A percentile compares a stretch with the other conserved stretches of the same genome.
phyloP scores from a whole-genome alignment of 1,140 invertebrate species.

The Eriocheir sinensis region DNA sequence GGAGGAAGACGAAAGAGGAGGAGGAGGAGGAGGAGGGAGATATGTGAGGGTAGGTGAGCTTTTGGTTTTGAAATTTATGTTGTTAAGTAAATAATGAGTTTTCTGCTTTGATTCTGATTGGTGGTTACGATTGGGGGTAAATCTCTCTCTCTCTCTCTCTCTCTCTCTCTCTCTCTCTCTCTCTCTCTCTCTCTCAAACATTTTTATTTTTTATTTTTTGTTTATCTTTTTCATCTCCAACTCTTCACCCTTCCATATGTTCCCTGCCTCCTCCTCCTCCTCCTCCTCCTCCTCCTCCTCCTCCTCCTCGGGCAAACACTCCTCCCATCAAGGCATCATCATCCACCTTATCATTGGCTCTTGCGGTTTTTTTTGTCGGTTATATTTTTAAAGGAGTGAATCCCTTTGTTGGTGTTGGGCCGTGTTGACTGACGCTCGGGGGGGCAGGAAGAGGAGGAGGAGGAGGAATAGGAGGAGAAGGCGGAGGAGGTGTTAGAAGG shows the following conservation, averaged over 20 bases:
- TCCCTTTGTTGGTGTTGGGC: too few relatives aligned
- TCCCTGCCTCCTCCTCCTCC: too few relatives aligned
- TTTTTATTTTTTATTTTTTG: neutral
- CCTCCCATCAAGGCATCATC: too few relatives aligned
- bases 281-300: too few relatives aligned
- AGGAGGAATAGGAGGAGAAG: neutral
- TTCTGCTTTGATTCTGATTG: neutral
- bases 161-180: constrained; percentile 22
- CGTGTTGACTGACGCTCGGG: neutral
- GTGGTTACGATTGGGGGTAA: neutral
- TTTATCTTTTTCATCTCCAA: neutral
- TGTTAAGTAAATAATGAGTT: neutral
- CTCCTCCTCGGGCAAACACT: too few relatives aligned
- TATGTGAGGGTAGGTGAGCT: constrained; percentile 1
- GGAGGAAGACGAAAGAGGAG: neutral
- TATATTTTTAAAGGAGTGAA: too few relatives aligned
- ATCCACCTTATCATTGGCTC: too few relatives aligned
- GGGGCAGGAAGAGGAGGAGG: neutral
- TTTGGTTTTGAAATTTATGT: neutral
- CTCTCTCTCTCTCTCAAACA: neutral
- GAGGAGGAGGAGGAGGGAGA: neutral
- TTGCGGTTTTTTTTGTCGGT: too few relatives aligned
- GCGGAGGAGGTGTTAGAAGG: too few relatives aligned
- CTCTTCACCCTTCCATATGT: too few relatives aligned
- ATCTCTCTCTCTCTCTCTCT: constrained; percentile 30